Evolutionary conservation across 1,140 invertebrate species (phyloP).

Genomic region (Lepidotrigona ventralis): DNA sequence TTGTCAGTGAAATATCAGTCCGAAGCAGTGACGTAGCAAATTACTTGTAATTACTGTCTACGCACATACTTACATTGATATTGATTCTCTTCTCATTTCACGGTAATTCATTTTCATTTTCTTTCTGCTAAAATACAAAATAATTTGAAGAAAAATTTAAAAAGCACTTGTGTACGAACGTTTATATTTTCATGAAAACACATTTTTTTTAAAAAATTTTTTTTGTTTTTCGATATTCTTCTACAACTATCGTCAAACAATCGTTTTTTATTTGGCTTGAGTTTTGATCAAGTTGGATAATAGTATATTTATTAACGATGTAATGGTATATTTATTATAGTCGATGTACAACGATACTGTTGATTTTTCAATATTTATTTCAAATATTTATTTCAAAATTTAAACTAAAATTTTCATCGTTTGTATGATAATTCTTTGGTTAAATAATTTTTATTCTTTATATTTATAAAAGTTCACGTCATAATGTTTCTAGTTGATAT

Average conservation of each 20-base stretch:
- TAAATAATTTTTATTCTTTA: neutral
- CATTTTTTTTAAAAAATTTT: neutral
- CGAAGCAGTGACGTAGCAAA: conserved; percentile 13
- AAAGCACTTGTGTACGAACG: neutral
- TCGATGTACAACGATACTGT: too few species aligned
- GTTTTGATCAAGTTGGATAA: neutral
- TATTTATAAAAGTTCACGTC: neutral
- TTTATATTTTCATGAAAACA: neutral
- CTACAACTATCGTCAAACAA: neutral
- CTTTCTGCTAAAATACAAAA: neutral
- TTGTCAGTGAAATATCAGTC: conserved; percentile 32
- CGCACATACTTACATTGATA: neutral
- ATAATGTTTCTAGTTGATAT: neutral
- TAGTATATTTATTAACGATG: neutral
- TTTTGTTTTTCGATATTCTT: neutral
- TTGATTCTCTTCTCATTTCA: too few species aligned
- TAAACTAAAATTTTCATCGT: neutral
- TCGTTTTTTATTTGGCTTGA: neutral
- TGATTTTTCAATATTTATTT: neutral
- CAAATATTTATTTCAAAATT: neutral
- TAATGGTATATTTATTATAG: neutral
- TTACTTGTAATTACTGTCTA: neutral
- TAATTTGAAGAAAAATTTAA: neutral
- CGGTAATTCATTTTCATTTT: neutral
- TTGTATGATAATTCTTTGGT: neutral